Evolutionary conservation across 2,113 vertebrate species (phyloP), one percentile per base, ranked within the genome.

Genomic region (Nannospalax galili): DNA sequence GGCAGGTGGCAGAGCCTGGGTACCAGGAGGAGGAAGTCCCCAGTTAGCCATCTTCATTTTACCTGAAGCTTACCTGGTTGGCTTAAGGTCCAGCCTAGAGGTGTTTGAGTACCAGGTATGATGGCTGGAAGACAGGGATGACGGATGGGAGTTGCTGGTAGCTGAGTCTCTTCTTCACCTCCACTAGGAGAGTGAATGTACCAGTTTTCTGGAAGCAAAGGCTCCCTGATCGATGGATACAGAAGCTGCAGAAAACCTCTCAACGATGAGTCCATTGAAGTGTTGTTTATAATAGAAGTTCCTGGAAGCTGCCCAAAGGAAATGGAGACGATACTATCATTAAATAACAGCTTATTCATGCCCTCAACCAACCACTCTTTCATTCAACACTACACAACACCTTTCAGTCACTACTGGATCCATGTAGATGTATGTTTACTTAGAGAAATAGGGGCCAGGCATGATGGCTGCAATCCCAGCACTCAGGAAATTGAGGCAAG

Each of bases 401-500:
- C 62, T 82, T 64, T 37, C 5, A 35, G 15, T 45, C 37, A 24
- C 70, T 79, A 79, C 45, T 62, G 86, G 78, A 42, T 84, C 58
- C 45, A 19, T 28, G 19, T 77, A 45, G 84, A 85, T 85, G 45
- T 80, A 64, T 78, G 84, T 85, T 85, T 85, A 90, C 85, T 89
- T 86, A 64, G 67, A 78, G 92, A 95, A 92, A 86, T 58, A 45
- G 0, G 1, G 89, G n/a, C 60, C 15, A 30, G 24, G 17, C 24
- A 24, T 64, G 62, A 24, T 64, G 62, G 62, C 62, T 22, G 62
- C 24, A 19, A 64, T 19, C 62, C 24, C 24, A 64, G 62, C 62
- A 64, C 20, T 16, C 48, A 52, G 11, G 48, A 52, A 52, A 52
- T 20, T 64, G 62, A 64, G 62, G 62, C 24, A 64, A 20, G 19